Evolutionary conservation across 2,113 vertebrate species (phyloP), one percentile per base, ranked within the genome.

Genomic region (Theropithecus gelada): DNA sequence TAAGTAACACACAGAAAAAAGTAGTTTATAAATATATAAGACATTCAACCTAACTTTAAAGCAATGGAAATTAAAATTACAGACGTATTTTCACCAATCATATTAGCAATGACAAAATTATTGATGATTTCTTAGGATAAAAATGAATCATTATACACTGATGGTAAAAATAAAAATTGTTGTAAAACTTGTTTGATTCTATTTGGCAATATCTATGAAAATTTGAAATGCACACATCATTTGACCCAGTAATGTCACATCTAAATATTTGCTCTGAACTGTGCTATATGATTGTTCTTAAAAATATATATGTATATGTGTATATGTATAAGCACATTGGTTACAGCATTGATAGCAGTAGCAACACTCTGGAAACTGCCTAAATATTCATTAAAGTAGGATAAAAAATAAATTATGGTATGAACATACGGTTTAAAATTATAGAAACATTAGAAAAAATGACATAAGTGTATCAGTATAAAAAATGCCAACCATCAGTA

Each of bases 1-100:
- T 43, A 95, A 93, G 20, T 87, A 50, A 76, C 87, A 90, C 22
- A 90, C 6, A 55, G 30, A 66, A 96, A 94, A 84, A 75, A 61
- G 22, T 48, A 38, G 0, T 57, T 91, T 68, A 94, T 70, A 92
- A 79, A 92, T 57, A 25, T 84, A 66, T 38, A 95, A 66, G 5
- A 61, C 73, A 70, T 8, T 92, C 48, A 85, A 12, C 4, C 38
- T 94, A 43, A 81, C 10, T 76, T 89, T 72, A 81, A 89, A 82
- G 25, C 59, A 93, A 18, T 87, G 5, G 3, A 95, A 87, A 59
- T 86, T 66, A 72, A 89, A 86, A 84, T 22, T 73, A 43, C 4
- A 80, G 16, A 8, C 76, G 6, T 80, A 27, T 75, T 87, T 57
- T 87, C 70, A n/a, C 8, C 16, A 25, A 57, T 38, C 20, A 16